A percentile compares a stretch with the other conserved stretches of the same genome.
Evolutionary conservation across 2,797 vertebrate species (phyloP).

Genomic region (Lophotriccus pileatus): DNA sequence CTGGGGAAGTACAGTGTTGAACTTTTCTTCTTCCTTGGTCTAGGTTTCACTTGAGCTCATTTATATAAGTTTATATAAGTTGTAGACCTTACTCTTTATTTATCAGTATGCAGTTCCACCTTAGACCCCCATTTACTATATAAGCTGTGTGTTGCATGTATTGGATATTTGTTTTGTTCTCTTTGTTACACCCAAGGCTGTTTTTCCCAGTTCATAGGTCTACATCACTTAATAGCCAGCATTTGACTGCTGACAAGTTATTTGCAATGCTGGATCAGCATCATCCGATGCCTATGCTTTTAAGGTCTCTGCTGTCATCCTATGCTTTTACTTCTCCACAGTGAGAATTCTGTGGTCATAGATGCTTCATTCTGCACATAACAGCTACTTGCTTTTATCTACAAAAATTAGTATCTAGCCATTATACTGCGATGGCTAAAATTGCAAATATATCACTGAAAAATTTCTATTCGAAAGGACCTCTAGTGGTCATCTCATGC

Average conservation of each 20-base stretch:
- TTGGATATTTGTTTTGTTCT: background rate
- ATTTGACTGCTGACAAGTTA: background rate
- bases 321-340: background rate
- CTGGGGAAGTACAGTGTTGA: background rate
- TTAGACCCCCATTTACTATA: background rate
- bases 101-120: background rate
- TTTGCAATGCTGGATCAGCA: background rate
- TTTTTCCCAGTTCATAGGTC: background rate
- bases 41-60: background rate
- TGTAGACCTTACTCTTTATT: background rate
- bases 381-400: background rate
- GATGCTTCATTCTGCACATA: background rate
- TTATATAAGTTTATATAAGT: background rate
- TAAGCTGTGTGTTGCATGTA: background rate
- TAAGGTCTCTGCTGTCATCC: background rate
- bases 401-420: background rate
- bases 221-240: background rate
- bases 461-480: background rate
- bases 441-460: background rate
- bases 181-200: background rate
- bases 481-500: background rate
- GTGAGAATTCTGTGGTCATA: background rate
- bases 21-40: background rate
- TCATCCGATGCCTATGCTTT: background rate
- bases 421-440: background rate